Base-by-base conservation (phyloP, 2,113 vertebrate genomes). In the Cariama cristata region DNA sequence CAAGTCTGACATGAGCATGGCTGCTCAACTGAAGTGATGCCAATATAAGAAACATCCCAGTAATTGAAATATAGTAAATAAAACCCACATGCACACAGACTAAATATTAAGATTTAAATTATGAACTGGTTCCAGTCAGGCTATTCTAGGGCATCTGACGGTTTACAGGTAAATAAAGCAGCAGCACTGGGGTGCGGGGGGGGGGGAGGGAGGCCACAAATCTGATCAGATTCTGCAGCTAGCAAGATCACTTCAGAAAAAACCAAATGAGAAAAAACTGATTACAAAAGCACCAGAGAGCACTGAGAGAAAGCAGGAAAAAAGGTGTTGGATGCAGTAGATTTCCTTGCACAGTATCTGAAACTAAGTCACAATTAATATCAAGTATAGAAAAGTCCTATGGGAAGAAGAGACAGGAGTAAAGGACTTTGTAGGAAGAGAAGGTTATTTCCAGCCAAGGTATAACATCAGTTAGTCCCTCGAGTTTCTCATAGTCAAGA, bases 321-420 rank as follows among this genome's bases (percentile, higher is more conserved):
- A 44, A 64, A 75, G 33, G 30, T 58, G 12, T 13, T 66, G 59
- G 30, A 86, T 73, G 23, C 28, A 83, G 49, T 21, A 5, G 55
- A 49, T 76, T 83, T 76, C 30, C 3, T 79, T 72, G 35, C 53
- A 88, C 11, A 60, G 17, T 16, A 67, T 20, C 49, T 88, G 62
- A 88, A 92, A 94, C 44, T 32, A 94, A 94, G 73, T 60, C 83
- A 83, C 45, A 77, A 58, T n/a, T 50, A 94, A 10, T 77, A 84
- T 59, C 40, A 67, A 45, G 47, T 49, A 87, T 6, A 87, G 84
- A 71, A 67, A 89, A 71, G 50, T 77, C 87, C 68, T 53, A 40
- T 58, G 68, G 77, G 87, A 95, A 86, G 24, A 49, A 72, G 23
- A 76, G n/a, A 72, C 14, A 26, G 59, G 21, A 94, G 49, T 59